Base-by-base conservation (phyloP, 2,888 invertebrate species). In the Aelia acuminata region DNA sequence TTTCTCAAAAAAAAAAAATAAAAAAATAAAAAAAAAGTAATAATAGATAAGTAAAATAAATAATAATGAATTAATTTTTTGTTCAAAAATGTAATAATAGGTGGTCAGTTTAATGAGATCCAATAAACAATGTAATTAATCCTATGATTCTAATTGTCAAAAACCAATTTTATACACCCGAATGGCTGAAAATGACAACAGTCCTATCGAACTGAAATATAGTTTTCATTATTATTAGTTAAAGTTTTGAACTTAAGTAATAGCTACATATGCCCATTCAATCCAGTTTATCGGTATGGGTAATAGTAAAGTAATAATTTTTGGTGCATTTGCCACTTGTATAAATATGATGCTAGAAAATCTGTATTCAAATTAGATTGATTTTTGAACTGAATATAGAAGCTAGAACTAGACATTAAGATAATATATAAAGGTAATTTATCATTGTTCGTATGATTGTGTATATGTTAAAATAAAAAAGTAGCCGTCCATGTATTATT, bases 191-290 rank as follows among this genome's bases (percentile, higher is more conserved):
- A 43, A 80, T 80, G 80, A 80, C 80, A 43, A 80, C 43, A 80
- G 43, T 80, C 80, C 43, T 80, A 47, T 80, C 20, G 43, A 80
- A 47, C 80, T 80, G 43, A 80, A n/a, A n/a, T 43, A 47, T 80
- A n/a, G 80, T 39, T 80, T 80, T 80, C 31, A 43, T 80, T 80
- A n/a, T 80, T 80, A 80, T n/a, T 70, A 70, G 15, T 70, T 80
- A 15, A 43, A 80, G 43, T 47, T 80, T 80, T 18, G n/a, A n/a
- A 80, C 11, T 80, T 43, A 22, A n/a, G 22, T 11, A 39, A 80
- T 47, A 80, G 43, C 8, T 39, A 39, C 15, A 22, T 39, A 75
- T n/a, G 26, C 39, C 75, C 35, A 80, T 80, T 31, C 26, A 15
- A 31, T 18, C 63, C 18, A 70, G 31, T 63, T 31, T 31, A 8